Evolutionary conservation across 2,113 vertebrate genomes (phyloP), one percentile per base, ranked within the genome.

Genomic region (Clarias gariepinus): DNA sequence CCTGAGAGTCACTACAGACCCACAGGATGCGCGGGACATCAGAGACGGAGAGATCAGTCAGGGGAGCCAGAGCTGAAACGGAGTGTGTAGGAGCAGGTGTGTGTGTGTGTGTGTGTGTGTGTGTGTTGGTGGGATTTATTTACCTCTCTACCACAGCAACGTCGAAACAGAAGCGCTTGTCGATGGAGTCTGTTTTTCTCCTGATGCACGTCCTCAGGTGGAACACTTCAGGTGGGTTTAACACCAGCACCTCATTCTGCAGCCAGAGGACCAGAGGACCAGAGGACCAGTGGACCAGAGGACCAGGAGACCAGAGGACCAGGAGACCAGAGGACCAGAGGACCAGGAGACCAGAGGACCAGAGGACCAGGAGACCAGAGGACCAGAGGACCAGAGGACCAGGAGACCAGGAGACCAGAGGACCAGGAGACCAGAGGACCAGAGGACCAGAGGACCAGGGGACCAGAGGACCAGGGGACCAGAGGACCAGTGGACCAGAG

Each of bases 111-210:
- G 30, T 71, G 16, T 19, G 30, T 71, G 30, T 36, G 33, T 52
- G 23, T 7, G 47, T n/a, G 74, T 8, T 0, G 13, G 69, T 21
- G 69, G 13, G 69, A 3, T 41, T 47, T 23, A 13, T 47, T 76
- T 91, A 99, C 98, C 98, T 98, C 92, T 99, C 98, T 53, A 96
- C 93, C 13, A 99, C 97, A 95, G 98, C 98, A 30, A 99, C 96
- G 91, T 99, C 98, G 0, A 99, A 99, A 93, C 98, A 99, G 95
- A 99, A 99, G 28, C 98, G 96, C 82, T 98, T 99, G 94, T 99
- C 98, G 89, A 99, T 99, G 77, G 98, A 99, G 92, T 99, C 98
- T 0, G 98, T 98, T 93, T 98, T 99, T 90, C 98, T 94, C 30
- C 98, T 95, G 89, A 99, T 98, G 90, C 98, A 99, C 76, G 97